A percentile compares a stretch with the other conserved stretches of the same genome.
Evolutionary conservation across 1,140 invertebrate genomes (phyloP).

Genomic region (Dendroctonus ponderosae): DNA sequence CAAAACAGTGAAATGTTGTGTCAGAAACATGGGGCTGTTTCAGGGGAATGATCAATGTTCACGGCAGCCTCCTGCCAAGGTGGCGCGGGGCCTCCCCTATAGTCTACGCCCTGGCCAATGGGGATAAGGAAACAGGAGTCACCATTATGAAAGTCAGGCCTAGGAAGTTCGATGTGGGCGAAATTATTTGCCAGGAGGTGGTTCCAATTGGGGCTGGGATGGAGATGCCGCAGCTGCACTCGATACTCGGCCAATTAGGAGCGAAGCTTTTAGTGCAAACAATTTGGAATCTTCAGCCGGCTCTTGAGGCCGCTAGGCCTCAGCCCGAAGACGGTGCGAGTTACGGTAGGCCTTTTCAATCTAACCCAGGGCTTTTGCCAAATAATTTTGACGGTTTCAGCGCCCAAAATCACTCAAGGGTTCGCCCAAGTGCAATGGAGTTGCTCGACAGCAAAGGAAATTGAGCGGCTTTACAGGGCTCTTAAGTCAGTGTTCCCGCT

Average conservation of each 20-base stretch:
- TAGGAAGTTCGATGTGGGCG: conserved; percentile 84
- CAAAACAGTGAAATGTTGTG: not conserved
- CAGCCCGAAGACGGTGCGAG: conserved; percentile 64
- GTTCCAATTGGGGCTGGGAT: conserved; percentile 62
- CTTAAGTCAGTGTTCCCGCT: conserved; percentile 63
- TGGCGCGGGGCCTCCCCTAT: conserved; percentile 93
- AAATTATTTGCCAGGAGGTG: conserved; percentile 69
- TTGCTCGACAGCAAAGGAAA: conserved; percentile 57
- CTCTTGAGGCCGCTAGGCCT: conserved; percentile 57
- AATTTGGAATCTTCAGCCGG: conserved; percentile 60
- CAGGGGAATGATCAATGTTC: conserved; percentile 87
- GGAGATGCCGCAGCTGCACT: conserved; percentile 65
- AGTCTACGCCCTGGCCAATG: conserved; percentile 77
- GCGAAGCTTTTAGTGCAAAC: conserved; percentile 66
- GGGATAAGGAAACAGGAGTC: conserved; percentile 79
- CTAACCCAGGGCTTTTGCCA: not conserved
- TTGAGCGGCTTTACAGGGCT: conserved; percentile 68
- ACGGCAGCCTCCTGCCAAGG: conserved; percentile 85
- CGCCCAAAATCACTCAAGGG: conserved; percentile 64
- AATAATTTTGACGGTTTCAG: conserved; percentile 53
- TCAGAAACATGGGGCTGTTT: conserved; percentile 12
- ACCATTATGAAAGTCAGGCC: conserved; percentile 87
- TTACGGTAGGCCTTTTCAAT: conserved; percentile 59
- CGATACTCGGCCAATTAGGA: conserved; percentile 66
- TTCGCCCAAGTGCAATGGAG: conserved; percentile 65